These are phyloP conservation scores for Dicycla oo DNA, from an alignment of 2,888 invertebrate genomes.

Conservation along the genomic window DNA sequence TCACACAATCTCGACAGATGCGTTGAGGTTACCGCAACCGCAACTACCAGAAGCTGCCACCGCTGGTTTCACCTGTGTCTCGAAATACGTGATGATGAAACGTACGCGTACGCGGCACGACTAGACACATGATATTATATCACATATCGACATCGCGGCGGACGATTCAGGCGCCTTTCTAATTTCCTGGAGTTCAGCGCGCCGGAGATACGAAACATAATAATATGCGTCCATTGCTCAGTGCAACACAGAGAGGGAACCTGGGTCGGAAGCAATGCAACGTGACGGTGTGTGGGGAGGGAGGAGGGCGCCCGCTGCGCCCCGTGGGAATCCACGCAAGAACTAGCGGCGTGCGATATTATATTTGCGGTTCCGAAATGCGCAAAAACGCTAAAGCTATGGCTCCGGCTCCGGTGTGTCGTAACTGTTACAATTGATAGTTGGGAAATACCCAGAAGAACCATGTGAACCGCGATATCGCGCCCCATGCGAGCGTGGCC, in stretches of 20 bases:
- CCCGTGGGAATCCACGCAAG: slow-evolving; percentile 34
- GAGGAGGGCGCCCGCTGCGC: neutral
- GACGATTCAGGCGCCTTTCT: slow-evolving; percentile 52
- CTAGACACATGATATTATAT: slow-evolving; percentile 14
- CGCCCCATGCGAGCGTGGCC: neutral
- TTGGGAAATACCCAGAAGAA: slow-evolving; percentile 47
- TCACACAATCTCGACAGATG: slow-evolving; percentile 27
- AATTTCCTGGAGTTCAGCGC: slow-evolving; percentile 34
- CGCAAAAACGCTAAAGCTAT: slow-evolving; percentile 38
- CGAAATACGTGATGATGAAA: slow-evolving; percentile 40
- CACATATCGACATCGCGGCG: slow-evolving; percentile 21
- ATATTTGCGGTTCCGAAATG: slow-evolving; percentile 34
- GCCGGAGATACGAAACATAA: slow-evolving; percentile 18
- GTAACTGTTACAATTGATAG: slow-evolving; percentile 15
- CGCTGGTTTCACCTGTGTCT: slow-evolving; percentile 7
- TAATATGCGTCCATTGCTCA: slow-evolving; percentile 17
- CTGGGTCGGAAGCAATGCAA: slow-evolving; percentile 32
- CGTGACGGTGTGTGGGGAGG: neutral
- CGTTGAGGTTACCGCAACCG: slow-evolving; percentile 14
- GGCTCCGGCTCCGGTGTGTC: slow-evolving; percentile 33
- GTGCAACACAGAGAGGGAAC: slow-evolving; percentile 11
- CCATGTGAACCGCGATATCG: neutral
- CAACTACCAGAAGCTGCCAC: slow-evolving; percentile 11
- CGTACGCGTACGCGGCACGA: slow-evolving; percentile 9
- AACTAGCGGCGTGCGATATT: slow-evolving; percentile 6